Conservation (phyloP, 2,113 vertebrate species). For the Hirundichthys speculiger region DNA sequence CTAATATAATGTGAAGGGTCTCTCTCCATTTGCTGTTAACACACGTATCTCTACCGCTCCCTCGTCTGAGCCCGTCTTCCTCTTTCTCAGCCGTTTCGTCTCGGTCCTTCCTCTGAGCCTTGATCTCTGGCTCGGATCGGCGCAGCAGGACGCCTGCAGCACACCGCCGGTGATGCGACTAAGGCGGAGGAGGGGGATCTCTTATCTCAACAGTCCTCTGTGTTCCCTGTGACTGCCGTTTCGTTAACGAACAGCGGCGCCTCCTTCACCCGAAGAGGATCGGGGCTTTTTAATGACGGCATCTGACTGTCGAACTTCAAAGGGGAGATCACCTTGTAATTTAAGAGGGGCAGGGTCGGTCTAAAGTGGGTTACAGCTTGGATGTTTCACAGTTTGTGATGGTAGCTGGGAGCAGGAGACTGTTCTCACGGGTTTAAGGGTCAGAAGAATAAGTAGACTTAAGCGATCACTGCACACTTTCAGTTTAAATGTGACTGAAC, state of each 20-base stretch:
- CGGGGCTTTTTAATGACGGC: conserved; percentile 37
- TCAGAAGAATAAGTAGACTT: neutral
- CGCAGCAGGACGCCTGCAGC: conserved; percentile 36
- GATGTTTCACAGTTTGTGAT: conserved; percentile 8
- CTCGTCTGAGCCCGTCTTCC: neutral
- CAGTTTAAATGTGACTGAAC: neutral
- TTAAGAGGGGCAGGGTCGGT: conserved; percentile 7
- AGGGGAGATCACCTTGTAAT: conserved; percentile 25
- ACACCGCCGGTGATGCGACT: conserved; percentile 10
- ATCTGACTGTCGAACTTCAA: conserved; percentile 29
- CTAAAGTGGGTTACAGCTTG: conserved; percentile 9
- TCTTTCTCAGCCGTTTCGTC: neutral
- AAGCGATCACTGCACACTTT: fast-evolving
- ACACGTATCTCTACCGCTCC: neutral
- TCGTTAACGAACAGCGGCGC: conserved; percentile 26
- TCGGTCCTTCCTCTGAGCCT: conserved; percentile 4
- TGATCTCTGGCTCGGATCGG: conserved; percentile 33
- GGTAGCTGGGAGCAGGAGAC: neutral
- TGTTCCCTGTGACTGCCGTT: conserved; percentile 5
- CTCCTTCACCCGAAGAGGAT: conserved; percentile 30
- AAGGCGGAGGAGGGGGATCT: conserved; percentile 41
- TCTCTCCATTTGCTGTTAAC: conserved; percentile 15
- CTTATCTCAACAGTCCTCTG: conserved; percentile 10
- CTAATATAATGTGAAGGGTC: conserved; percentile 13
- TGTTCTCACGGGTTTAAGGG: neutral